A percentile compares a stretch with the other conserved stretches of the same genome.
Conservation (phyloP, 2,113 vertebrate species). For the Triplophysa rosa region DNA sequence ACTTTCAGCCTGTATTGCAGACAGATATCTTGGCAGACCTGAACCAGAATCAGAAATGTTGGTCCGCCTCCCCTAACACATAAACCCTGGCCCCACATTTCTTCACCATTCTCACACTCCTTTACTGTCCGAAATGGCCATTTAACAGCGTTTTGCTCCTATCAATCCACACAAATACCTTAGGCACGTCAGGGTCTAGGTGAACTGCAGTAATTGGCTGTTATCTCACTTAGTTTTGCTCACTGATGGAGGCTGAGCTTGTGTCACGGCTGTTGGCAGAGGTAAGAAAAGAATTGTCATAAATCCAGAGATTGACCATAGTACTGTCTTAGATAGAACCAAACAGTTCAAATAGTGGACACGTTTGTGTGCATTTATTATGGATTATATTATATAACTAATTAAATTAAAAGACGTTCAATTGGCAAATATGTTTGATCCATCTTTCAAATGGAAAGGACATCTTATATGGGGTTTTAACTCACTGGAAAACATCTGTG, state of each 20-base stretch:
- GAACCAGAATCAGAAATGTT: too few relatives aligned
- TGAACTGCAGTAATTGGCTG: slow-evolving; percentile 57
- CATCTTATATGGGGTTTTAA: slow-evolving; percentile 40
- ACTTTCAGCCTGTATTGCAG: too few relatives aligned
- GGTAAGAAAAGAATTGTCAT: slow-evolving; percentile 53
- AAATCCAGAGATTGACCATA: slow-evolving; percentile 50
- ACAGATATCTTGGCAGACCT: too few relatives aligned
- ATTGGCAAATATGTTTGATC: too few relatives aligned
- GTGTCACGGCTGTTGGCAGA: slow-evolving; percentile 53
- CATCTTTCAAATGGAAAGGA: slow-evolving; percentile 48
- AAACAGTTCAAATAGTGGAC: not conserved
- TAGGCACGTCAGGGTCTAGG: slow-evolving; percentile 66
- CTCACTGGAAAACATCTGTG: slow-evolving; percentile 60
- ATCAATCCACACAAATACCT: slow-evolving; percentile 52
- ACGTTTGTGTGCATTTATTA: too few relatives aligned
- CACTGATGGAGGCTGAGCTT: slow-evolving; percentile 52
- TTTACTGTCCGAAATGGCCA: slow-evolving; percentile 38
- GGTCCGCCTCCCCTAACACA: too few relatives aligned
- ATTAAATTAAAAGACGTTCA: too few relatives aligned
- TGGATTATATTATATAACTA: too few relatives aligned
- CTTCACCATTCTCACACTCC: not conserved
- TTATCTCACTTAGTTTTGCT: slow-evolving; percentile 47
- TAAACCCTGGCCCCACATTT: not conserved
- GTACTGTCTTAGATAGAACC: slow-evolving; percentile 33
- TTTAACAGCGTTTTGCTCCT: slow-evolving; percentile 36